Evolutionary conservation across 2,888 invertebrate genomes (phyloP).

Genomic region (Scaptomyza cyrtandrae): DNA sequence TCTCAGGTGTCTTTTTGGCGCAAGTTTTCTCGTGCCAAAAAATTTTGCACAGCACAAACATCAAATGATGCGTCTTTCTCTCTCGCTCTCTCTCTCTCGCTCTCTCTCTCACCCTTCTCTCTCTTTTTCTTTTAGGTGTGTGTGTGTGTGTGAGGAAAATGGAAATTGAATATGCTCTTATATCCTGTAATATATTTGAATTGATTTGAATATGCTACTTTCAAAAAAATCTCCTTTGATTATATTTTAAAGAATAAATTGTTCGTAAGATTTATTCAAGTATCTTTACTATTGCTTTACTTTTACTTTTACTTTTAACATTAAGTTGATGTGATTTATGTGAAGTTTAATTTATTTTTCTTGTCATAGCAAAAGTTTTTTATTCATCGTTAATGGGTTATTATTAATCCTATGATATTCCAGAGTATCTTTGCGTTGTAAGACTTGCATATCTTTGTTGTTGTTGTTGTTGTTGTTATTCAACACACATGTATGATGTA

Average conservation of each 20-base stretch:
- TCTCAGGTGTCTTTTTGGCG: conserved; percentile 74
- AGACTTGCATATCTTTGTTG: neutral
- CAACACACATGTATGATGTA: conserved; percentile 1
- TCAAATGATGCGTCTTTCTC: conserved; percentile 64
- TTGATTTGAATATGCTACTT: neutral
- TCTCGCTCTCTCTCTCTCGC: conserved; percentile 9
- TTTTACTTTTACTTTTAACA: too few relatives aligned
- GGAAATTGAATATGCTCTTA: conserved; percentile 31
- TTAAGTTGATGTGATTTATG: too few relatives aligned
- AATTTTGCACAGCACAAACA: conserved; percentile 74
- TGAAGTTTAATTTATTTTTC: too few relatives aligned
- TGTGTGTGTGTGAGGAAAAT: neutral
- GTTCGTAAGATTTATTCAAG: too few relatives aligned
- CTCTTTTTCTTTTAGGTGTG: too few relatives aligned
- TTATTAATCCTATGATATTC: neutral
- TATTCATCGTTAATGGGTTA: too few relatives aligned
- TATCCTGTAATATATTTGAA: conserved; percentile 29
- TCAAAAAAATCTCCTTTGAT: too few relatives aligned
- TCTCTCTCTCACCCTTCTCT: conserved; percentile 8
- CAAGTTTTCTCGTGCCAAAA: conserved; percentile 74
- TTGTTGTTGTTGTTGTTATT: neutral
- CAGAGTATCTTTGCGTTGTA: conserved; percentile 20
- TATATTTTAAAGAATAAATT: too few relatives aligned
- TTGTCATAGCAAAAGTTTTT: too few relatives aligned
- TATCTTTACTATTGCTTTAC: too few relatives aligned